Evolutionary conservation across 2,797 vertebrate species (phyloP).

Genomic region (Sebastes aleutianus): DNA sequence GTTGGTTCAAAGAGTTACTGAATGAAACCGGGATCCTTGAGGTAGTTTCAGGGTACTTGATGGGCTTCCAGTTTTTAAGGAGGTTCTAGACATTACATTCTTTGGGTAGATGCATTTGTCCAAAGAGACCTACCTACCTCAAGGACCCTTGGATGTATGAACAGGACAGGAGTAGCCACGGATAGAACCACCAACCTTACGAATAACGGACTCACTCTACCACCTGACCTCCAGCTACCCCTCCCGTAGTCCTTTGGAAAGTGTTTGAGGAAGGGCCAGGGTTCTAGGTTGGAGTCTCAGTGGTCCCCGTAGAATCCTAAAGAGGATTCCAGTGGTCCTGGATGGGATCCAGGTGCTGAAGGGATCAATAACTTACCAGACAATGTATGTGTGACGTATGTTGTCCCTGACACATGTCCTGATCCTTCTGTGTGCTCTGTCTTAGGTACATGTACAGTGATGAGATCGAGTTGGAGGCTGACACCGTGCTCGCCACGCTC

Average conservation of each 20-base stretch:
- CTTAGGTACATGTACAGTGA: slow-evolving; percentile 95
- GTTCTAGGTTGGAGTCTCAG: not conserved
- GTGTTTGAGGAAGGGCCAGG: not conserved
- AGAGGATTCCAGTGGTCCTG: not conserved
- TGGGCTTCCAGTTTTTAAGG: not conserved
- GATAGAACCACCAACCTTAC: too few relatives aligned
- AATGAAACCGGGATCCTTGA: not conserved
- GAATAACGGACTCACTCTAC: too few relatives aligned
- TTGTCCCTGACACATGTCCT: not conserved
- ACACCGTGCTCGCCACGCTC: slow-evolving; percentile 91
- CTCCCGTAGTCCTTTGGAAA: not conserved
- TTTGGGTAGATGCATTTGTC: not conserved
- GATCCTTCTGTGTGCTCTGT: not conserved
- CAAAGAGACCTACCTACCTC: not conserved
- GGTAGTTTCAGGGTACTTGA: not conserved
- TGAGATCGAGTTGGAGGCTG: slow-evolving; percentile 92
- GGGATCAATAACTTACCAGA: not conserved
- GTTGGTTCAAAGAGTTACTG: not conserved
- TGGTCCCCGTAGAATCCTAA: not conserved
- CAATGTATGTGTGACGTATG: not conserved
- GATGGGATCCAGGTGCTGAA: not conserved
- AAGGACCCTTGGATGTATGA: not conserved
- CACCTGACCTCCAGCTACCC: too few relatives aligned
- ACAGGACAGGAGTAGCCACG: not conserved
- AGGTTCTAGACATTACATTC: not conserved